phyloP scores from a whole-genome alignment of 2,888 invertebrate species.

The Ethmia dodecea region DNA sequence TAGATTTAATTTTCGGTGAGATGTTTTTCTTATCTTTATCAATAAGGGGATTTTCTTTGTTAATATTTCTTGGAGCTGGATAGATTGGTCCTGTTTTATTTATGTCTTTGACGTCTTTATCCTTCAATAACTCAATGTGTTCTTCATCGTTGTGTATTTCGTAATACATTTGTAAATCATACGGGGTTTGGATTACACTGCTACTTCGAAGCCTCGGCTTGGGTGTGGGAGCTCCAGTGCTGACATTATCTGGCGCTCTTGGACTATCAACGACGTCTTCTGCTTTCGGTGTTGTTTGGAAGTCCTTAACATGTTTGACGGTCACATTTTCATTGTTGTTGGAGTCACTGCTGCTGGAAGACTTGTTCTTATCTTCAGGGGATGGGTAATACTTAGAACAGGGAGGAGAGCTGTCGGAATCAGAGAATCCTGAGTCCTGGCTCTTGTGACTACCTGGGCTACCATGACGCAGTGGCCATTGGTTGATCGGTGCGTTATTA shows the following conservation, averaged over 20 bases:
- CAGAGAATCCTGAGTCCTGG: constrained; percentile 89
- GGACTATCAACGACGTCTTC: constrained; percentile 52
- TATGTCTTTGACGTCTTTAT: constrained; percentile 40
- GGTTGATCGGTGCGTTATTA: constrained; percentile 48
- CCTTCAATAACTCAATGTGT: constrained; percentile 60
- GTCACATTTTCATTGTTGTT: constrained; percentile 69
- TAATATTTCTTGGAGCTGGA: constrained; percentile 48
- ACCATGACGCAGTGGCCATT: constrained; percentile 68
- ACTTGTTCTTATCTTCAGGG: constrained; percentile 52
- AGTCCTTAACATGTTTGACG: constrained; percentile 61
- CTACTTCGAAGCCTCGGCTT: constrained; percentile 66
- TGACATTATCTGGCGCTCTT: constrained; percentile 30
- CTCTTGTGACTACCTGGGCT: constrained; percentile 83
- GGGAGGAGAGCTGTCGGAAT: constrained; percentile 83
- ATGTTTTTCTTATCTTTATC: constrained; percentile 36
- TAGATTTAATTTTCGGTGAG: constrained; percentile 31
- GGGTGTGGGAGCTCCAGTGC: constrained; percentile 44
- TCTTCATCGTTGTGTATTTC: constrained; percentile 69
- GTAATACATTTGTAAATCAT: constrained; percentile 70
- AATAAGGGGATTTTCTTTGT: constrained; percentile 39
- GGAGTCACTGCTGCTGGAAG: constrained; percentile 60
- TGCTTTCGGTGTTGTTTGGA: constrained; percentile 50
- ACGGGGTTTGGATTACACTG: constrained; percentile 71
- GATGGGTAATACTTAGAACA: constrained; percentile 60
- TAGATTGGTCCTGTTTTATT: constrained; percentile 45